Evolutionary conservation across 2,113 vertebrate genomes (phyloP).

Genomic region (Callocephalon fimbriatum): DNA sequence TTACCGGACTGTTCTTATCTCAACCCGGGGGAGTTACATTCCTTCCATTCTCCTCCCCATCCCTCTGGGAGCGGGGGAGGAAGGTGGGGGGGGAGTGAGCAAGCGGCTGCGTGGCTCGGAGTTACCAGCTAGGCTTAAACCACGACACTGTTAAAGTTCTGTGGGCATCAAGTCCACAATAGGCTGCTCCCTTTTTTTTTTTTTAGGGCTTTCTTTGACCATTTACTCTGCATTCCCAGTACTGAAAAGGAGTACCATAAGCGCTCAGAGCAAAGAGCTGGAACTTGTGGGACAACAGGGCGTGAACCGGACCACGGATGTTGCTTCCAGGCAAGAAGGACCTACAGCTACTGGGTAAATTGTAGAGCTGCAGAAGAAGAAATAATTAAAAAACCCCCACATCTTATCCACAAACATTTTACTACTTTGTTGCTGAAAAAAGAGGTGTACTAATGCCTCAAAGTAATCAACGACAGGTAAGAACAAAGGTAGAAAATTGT

Average conservation of each 20-base stretch:
- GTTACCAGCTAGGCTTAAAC: too few species aligned
- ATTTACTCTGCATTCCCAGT: background rate
- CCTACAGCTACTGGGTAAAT: background rate
- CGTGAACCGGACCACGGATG: background rate
- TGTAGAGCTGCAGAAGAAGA: background rate
- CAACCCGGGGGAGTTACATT: too few species aligned
- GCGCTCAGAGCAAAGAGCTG: background rate
- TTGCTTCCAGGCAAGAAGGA: background rate
- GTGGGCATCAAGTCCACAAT: background rate
- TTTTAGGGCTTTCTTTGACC: background rate
- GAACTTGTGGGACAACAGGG: background rate
- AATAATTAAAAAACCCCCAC: rapidly evolving
- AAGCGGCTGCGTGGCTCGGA: too few species aligned
- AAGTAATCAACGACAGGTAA: background rate
- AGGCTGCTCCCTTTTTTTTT: background rate
- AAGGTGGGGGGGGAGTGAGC: too few species aligned
- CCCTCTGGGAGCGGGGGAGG: too few species aligned
- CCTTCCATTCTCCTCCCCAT: too few species aligned
- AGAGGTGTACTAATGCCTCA: background rate
- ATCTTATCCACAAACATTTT: background rate
- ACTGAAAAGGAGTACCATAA: background rate
- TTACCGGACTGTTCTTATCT: too few species aligned
- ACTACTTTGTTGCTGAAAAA: background rate
- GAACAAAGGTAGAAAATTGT: background rate
- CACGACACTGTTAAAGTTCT: background rate